Base-by-base conservation (phyloP, 2,888 invertebrate genomes). In the Melanostoma mellinum region DNA sequence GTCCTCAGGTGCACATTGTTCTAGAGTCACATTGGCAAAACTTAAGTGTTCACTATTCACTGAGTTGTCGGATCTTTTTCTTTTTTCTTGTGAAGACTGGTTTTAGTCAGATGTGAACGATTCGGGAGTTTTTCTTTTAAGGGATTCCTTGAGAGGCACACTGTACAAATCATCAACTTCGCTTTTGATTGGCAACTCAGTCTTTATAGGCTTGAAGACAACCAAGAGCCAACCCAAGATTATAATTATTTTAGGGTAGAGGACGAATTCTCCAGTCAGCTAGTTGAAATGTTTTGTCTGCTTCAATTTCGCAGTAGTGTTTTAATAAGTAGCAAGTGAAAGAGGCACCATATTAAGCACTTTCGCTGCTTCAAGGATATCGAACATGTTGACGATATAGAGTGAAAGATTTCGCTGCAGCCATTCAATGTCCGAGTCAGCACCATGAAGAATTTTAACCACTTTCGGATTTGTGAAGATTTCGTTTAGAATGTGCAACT, bases 181-280 rank as follows among this genome's bases (percentile, higher is more conserved):
- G 0, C n/a, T 2, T 3, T 69, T 69, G 2, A 38, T 4, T 4
- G 10, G 6, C 0, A 9, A 2, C 0, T 65, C 58, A 6, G 4
- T 4, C 32, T 60, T 38, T 1, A 9, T 3, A 0, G 44, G 35
- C 73, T 84, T 36, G 32, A 38, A 35, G 68, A 52, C 3, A 3
- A 20, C 20, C 20, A 20, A 20, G 20, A 20, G 20, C 1, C 0
- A 1, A 8, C n/a, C 30, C n/a, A 36, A 20, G 3, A 8, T 38
- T 56, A 30, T 2, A 8, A 33, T 20, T 44, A 58, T 30, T 20
- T 42, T 30, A 10, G 0, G 98, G 96, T 52, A 99, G 91, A 0
- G 99, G 99, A 50, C 97, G 93, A 77, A 97, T 95, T 85, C 98
- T 94, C 98, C 98, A 99, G 91, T 99, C 98, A 0, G 99, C 98